Conservation (phyloP, 2,113 vertebrate genomes). For the Bambusicola thoracicus region DNA sequence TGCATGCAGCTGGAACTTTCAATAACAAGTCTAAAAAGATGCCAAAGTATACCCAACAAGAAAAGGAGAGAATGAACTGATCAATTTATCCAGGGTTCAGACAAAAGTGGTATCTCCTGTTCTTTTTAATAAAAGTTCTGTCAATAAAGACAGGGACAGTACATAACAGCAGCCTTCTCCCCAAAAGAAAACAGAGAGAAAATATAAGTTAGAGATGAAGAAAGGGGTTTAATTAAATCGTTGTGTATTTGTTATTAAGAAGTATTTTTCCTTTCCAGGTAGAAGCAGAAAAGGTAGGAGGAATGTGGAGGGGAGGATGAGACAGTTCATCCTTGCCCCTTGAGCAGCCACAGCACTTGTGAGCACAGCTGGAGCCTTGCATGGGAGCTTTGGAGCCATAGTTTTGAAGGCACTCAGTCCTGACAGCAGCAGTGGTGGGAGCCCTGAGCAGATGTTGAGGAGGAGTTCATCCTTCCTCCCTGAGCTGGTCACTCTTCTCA, state of each 20-base stretch:
- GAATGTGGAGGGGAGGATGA: fast-evolving
- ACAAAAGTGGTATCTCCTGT: slow-evolving; percentile 5
- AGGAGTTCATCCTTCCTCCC: neutral
- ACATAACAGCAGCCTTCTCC: neutral
- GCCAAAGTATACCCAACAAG: neutral
- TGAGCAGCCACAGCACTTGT: neutral
- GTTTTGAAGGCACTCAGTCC: fast-evolving
- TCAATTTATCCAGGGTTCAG: neutral
- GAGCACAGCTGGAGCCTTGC: too few species aligned
- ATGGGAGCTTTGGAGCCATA: neutral
- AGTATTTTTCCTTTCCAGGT: fast-evolving
- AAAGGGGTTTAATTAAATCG: neutral
- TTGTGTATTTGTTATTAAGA: neutral
- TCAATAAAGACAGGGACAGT: neutral
- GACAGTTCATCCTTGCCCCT: neutral
- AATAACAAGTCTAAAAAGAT: neutral
- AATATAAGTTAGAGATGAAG: neutral
- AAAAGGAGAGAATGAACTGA: neutral
- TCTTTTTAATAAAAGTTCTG: neutral
- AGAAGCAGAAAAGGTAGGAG: fast-evolving
- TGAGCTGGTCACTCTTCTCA: neutral
- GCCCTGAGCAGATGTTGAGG: too few species aligned
- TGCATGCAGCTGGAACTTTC: neutral
- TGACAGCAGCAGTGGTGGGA: neutral
- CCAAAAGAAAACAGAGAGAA: neutral